phyloP scores from a whole-genome alignment of 2,888 invertebrate species.

The Mesorhabditis belari region DNA sequence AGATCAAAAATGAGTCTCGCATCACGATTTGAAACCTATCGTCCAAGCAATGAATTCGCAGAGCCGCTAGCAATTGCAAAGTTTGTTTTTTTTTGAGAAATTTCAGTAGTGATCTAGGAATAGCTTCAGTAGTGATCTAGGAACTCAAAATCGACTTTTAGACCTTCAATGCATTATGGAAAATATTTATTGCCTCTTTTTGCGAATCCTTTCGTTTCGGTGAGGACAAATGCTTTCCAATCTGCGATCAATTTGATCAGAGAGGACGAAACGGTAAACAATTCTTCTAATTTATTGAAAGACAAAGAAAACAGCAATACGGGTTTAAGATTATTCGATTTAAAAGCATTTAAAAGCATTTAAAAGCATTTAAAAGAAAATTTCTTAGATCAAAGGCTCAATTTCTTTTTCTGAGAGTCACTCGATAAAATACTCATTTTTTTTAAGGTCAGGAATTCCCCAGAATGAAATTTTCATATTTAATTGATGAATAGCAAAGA shows the following conservation, averaged over 20 bases:
- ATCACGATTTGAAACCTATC: not conserved
- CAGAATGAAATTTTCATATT: too few species aligned
- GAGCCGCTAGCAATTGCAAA: not conserved
- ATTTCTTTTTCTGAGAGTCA: too few species aligned
- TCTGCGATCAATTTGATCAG: not conserved
- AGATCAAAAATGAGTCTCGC: not conserved
- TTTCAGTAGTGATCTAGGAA: not conserved
- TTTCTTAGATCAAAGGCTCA: too few species aligned
- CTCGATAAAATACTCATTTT: too few species aligned
- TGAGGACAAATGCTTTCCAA: not conserved
- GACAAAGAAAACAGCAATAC: too few species aligned
- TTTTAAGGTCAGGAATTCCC: too few species aligned
- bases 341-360: too few species aligned
- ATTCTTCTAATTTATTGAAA: too few species aligned
- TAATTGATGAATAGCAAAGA: too few species aligned
- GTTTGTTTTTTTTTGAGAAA: not conserved
- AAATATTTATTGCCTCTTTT: not conserved
- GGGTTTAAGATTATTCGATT: too few species aligned
- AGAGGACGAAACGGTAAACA: not conserved
- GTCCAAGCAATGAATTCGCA: not conserved
- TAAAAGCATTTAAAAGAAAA: too few species aligned
- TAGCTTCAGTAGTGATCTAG: not conserved
- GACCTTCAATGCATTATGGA: not conserved
- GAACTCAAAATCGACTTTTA: too few species aligned
- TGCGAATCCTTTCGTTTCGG: not conserved